These are phyloP conservation scores for Aphelenchoides fujianensis DNA, from an alignment of 1,140 invertebrate genomes.

Conservation along the genomic window DNA sequence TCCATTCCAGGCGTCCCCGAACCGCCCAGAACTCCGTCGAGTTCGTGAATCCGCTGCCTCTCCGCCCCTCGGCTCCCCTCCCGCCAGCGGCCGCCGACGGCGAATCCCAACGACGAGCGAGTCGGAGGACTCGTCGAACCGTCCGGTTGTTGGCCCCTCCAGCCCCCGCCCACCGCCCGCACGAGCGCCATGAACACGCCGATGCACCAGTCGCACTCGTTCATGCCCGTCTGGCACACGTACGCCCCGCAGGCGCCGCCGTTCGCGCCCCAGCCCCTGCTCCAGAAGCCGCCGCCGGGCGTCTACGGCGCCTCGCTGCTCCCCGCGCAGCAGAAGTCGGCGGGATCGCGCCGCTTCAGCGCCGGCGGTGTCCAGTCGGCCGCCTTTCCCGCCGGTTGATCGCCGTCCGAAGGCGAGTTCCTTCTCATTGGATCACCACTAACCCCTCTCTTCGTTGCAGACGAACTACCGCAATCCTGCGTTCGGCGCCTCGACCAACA, in stretches of 20 bases:
- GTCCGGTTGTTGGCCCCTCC: background rate
- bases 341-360: background rate
- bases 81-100: slow-evolving; percentile 3
- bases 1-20: no score
- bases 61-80: no score
- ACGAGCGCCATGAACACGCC: background rate
- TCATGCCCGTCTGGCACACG: background rate
- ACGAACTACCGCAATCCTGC: background rate
- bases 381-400: no score
- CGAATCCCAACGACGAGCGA: background rate
- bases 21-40: no score
- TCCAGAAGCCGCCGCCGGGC: background rate
- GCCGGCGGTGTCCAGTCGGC: background rate
- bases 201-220: background rate
- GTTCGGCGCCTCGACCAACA: background rate
- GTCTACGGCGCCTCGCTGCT: background rate
- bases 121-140: background rate
- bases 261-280: background rate
- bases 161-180: background rate
- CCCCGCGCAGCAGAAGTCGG: background rate
- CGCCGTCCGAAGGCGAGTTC: no score
- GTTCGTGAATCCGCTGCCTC: no score
- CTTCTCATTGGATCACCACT: no score
- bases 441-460: background rate
- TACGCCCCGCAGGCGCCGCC: background rate